Conservation (phyloP, 2,888 invertebrate species). For the Aporophyla lueneburgensis region DNA sequence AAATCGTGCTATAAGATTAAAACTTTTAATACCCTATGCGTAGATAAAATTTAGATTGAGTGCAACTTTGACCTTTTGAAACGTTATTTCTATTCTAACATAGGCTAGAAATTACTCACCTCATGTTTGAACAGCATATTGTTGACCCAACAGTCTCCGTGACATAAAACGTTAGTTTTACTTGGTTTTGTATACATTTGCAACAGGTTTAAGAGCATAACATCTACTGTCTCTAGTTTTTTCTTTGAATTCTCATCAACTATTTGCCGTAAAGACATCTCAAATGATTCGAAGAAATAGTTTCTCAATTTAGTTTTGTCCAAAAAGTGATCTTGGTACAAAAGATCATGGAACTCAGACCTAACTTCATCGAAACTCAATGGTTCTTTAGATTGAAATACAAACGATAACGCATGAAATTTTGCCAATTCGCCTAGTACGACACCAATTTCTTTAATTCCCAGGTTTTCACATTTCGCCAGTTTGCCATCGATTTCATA, state of each 20-base stretch:
- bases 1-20: neutral
- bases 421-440: slow-evolving; percentile 82
- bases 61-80: neutral
- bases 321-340: slow-evolving; percentile 80
- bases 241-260: slow-evolving; percentile 72
- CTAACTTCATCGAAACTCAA: slow-evolving; percentile 70
- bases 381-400: slow-evolving; percentile 72
- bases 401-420: slow-evolving; percentile 83
- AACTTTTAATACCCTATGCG: neutral
- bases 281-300: slow-evolving; percentile 82
- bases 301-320: slow-evolving; percentile 80
- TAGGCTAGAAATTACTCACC: slow-evolving; percentile 64
- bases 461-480: slow-evolving; percentile 73
- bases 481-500: slow-evolving; percentile 77
- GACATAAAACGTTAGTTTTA: slow-evolving; percentile 81
- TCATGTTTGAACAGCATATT: slow-evolving; percentile 80
- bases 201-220: slow-evolving; percentile 77
- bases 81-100: neutral
- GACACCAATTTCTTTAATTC: slow-evolving; percentile 72
- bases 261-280: slow-evolving; percentile 78
- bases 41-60: neutral
- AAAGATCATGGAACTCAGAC: slow-evolving; percentile 77
- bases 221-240: slow-evolving; percentile 73
- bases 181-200: slow-evolving; percentile 76
- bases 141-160: slow-evolving; percentile 86